Evolutionary conservation across 2,888 invertebrate genomes (phyloP), one percentile per base, ranked within the genome.

Genomic region (Saturnia japonica): DNA sequence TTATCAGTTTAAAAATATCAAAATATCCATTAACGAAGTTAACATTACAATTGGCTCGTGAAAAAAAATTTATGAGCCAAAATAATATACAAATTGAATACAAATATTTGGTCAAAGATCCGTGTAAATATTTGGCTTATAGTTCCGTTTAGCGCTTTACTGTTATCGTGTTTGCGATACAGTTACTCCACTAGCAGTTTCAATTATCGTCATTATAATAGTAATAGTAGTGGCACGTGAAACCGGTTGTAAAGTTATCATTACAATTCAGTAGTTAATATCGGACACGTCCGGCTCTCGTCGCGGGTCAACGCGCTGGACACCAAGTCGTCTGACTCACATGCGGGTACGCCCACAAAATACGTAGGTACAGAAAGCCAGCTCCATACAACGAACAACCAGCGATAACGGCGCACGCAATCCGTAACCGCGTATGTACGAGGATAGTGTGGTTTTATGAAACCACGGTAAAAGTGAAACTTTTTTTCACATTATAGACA

Each of bases 301-400:
- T 76, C 77, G 78, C 82, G 82, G 90, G 90, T 91, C 91, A 90
- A 88, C 88, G 91, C 80, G 90, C 91, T 89, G 83, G 85, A 83
- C 74, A 83, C 83, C 69, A 69, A 72, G 67, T n/a, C n/a, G 69
- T 70, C 60, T 70, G 82, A 79, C 75, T 79, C 80, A 85, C 76
- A 76, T 75, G 79, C 74, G 75, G 75, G 78, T 72, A 19, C 47
- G 8, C 34, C 51, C 34, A 34, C 34, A 34, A 34, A 34, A 34
- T 34, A 34, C 34, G 6, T 34, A 34, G 34, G 34, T 34, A 34
- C 34, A 34, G 34, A 34, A 34, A 34, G 34, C 34, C 34, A 34
- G 34, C 34, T 34, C 34, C 34, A 34, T 34, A 34, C 34, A 34
- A 34, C 2, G 34, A 34, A 34, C 34, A 34, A 34, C 2, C 3